Evolutionary conservation across 1,140 invertebrate species (phyloP).

Genomic region (Drosophila bocki): DNA sequence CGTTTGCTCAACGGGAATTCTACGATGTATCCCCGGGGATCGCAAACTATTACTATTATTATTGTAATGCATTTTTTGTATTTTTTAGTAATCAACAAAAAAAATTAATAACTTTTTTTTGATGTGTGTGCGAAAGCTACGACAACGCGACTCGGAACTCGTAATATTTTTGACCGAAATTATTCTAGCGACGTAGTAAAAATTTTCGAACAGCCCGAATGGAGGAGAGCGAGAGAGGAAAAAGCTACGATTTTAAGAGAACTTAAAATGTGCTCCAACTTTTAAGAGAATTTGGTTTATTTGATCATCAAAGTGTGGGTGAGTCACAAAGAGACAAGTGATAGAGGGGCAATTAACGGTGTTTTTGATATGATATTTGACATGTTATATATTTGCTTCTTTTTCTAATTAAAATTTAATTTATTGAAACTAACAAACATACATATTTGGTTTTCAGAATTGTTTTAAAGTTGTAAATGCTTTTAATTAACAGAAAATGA

Average conservation of each 20-base stretch:
- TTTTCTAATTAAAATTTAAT: neutral
- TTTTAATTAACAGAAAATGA: no score
- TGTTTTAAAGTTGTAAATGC: no score
- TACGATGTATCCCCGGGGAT: slow-evolving; percentile 30
- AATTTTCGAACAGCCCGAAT: slow-evolving; percentile 44
- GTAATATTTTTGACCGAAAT: slow-evolving; percentile 70
- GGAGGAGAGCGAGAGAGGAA: slow-evolving; percentile 14
- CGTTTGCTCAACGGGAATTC: slow-evolving; percentile 6
- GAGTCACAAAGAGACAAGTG: slow-evolving; percentile 6
- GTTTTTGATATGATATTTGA: slow-evolving; percentile 17
- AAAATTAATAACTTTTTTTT: slow-evolving; percentile 19
- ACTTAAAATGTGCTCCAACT: neutral
- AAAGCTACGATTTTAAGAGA: slow-evolving; percentile 27
- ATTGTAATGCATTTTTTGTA: slow-evolving; percentile 43
- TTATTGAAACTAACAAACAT: no score
- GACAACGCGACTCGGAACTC: slow-evolving; percentile 63
- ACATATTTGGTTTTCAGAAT: no score
- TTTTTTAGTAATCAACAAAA: neutral
- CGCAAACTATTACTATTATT: slow-evolving; percentile 23
- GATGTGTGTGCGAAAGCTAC: slow-evolving; percentile 57
- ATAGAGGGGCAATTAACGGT: slow-evolving; percentile 38
- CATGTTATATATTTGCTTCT: neutral
- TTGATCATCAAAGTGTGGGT: slow-evolving; percentile 1
- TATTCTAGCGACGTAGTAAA: slow-evolving; percentile 80
- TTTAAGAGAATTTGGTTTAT: slow-evolving; percentile 9